Percentiles rank a stretch among this genome's conserved stretches.
These are phyloP conservation scores for Apostichopus leukothele DNA, from an alignment of 53 echinoderm and acorn worm genomes.

Conservation along the genomic window DNA sequence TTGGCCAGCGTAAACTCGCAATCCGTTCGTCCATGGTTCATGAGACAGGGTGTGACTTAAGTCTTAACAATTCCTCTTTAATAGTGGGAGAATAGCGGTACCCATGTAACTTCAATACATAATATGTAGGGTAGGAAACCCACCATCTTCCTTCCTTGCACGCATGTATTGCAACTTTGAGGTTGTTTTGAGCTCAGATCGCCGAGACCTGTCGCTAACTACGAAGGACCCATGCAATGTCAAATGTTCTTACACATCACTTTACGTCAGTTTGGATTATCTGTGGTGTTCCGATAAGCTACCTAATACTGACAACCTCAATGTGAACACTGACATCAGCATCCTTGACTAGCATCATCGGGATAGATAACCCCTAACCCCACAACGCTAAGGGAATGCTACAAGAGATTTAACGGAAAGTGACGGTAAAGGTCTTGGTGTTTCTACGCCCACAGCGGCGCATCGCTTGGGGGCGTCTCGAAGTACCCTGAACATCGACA, in stretches of 20 bases:
- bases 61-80: no score
- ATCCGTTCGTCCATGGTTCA: no score
- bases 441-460: slow-evolving; percentile 25
- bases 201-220: no score
- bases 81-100: no score
- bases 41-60: no score
- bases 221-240: no score
- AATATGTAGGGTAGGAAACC: no score
- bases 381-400: not conserved
- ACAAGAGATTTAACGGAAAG: not conserved
- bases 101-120: no score
- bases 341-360: slow-evolving; percentile 20
- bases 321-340: not conserved
- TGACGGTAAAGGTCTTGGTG: slow-evolving; percentile 36
- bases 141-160: no score
- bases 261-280: slow-evolving; percentile 40
- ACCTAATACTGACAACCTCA: slow-evolving; percentile 23
- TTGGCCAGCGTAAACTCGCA: no score
- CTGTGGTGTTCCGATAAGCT: not conserved
- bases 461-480: slow-evolving; percentile 16
- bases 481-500: not conserved
- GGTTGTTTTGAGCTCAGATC: no score
- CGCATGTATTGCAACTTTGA: no score
- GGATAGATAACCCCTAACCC: not conserved
- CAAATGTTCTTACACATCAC: not conserved